Base-by-base conservation (phyloP, 2,797 vertebrate species). In the Ciconia nigra region DNA sequence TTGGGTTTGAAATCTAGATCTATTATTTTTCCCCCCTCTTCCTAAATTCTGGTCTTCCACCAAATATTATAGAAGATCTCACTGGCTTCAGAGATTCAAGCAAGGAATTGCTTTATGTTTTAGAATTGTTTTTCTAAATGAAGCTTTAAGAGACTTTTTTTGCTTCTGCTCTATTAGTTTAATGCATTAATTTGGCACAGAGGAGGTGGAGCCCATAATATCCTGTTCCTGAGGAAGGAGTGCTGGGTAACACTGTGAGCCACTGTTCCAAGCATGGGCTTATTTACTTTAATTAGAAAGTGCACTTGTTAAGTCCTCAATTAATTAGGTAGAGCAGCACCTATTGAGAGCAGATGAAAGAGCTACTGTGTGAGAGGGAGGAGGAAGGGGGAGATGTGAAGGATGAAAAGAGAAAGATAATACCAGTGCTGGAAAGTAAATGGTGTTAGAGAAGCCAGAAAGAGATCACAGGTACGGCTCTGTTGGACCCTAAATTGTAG, bases 211-310 rank as follows among this genome's bases (percentile, higher is more conserved):
- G 91, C 86, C 67, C 63, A 58, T 82, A 94, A 96, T 95, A 94
- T 97, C 96, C 58, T 78, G 83, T 90, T 98, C 91, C 79, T 57
- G 67, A 95, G 96, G 93, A 95, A 93, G 80, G 85, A 73, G 65
- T 35, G 83, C 90, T 80, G 74, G 59, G 15, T 73, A 97, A 96
- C 96, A 97, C 97, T 96, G 96, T 78, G 87, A 93, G 46, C 37
- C 87, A 92, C 95, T 97, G 95, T 98, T 97, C 91, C 37, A 15
- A 80, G 44, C 31, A 74, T 37, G 74, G 95, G 87, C 91, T 96
- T 98, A 86, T 97, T 98, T 97, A 97, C 93, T 96, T 97, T 96
- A 88, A 94, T 96, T 97, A 97, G 96, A 96, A 96, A 96, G 91
- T 85, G 93, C 67, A 55, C 95, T 97, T 95, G 71, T 96, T 95